Base-by-base conservation (phyloP, 2,113 vertebrate genomes). In the Dicerorhinus sumatrensis region DNA sequence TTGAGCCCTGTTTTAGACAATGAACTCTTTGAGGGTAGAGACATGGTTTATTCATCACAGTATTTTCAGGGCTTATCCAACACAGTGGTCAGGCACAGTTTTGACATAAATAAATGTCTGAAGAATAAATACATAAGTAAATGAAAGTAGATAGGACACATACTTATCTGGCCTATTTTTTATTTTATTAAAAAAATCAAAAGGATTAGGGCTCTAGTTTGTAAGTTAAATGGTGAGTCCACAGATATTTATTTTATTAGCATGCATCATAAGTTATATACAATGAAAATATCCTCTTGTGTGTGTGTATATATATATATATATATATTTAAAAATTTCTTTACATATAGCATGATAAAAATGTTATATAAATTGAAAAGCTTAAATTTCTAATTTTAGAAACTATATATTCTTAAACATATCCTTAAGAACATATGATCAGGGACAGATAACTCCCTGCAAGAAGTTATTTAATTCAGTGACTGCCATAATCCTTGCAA, bases 351-450 rank as follows among this genome's bases (percentile, higher is more conserved):
- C 56, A 89, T 65, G n/a, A 94, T 81, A 87, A 77, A 90, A 76
- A 3, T 54, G 77, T 79, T 86, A 36, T 80, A 76, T 89, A 77
- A 77, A 83, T 46, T 93, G 7, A 95, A 88, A 96, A 76, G 18
- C 20, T 39, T 89, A 84, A 76, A 93, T 88, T 84, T 20, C 42
- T 87, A 92, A 84, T 56, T n/a, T 18, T 87, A 82, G 46, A 90
- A 96, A 93, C 46, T 60, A 89, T 62, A 73, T 82, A 86, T 95
- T 89, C 39, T 76, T 96, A 80, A 93, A 33, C 81, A 86, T 14
- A 94, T 73, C 58, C 36, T 84, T 80, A 91, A 54, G n/a, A 27
- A 76, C 33, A 88, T 29, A 51, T 63, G 48, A 67, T 46, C 84
- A 90, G 18, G 10, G 63, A 89, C 16, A 63, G 58, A 88, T 42